A percentile compares a stretch with the other conserved stretches of the same genome.
Conservation (phyloP, 2,888 invertebrate genomes). For the Dryobotodes eremita region DNA sequence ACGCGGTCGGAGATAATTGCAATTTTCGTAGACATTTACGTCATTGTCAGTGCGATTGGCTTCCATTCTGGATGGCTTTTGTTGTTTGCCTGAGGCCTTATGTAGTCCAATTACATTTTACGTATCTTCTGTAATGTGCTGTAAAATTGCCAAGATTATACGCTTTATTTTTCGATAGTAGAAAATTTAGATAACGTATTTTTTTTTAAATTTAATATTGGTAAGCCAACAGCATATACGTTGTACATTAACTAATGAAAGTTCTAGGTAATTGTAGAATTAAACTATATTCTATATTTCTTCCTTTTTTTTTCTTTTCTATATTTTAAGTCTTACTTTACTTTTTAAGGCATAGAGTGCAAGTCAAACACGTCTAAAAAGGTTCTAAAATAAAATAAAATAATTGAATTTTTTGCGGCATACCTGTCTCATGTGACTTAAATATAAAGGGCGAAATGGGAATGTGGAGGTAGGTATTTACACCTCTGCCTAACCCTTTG, state of each 20-base stretch:
- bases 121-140: not conserved
- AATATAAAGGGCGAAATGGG: too few relatives aligned
- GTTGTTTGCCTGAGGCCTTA: constrained; percentile 15
- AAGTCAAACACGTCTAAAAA: not conserved
- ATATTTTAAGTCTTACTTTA: not conserved
- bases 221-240: not conserved
- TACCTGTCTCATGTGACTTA: too few relatives aligned
- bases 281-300: too few relatives aligned
- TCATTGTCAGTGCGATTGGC: constrained; percentile 42
- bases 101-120: constrained; percentile 37
- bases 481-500: not conserved
- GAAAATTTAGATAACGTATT: not conserved
- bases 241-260: not conserved
- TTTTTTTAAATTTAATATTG: not conserved
- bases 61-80: constrained; percentile 9
- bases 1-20: constrained; percentile 45
- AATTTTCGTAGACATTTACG: constrained; percentile 44
- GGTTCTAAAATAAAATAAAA: not conserved
- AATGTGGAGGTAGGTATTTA: not conserved
- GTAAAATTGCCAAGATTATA: not conserved
- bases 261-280: not conserved
- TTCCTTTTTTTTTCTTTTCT: too few relatives aligned
- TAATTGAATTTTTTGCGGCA: too few relatives aligned
- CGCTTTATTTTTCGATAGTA: not conserved
- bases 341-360: not conserved